These are phyloP conservation scores for Loriculus beryllinus DNA, from an alignment of 2,797 vertebrate genomes.

Conservation along the genomic window DNA sequence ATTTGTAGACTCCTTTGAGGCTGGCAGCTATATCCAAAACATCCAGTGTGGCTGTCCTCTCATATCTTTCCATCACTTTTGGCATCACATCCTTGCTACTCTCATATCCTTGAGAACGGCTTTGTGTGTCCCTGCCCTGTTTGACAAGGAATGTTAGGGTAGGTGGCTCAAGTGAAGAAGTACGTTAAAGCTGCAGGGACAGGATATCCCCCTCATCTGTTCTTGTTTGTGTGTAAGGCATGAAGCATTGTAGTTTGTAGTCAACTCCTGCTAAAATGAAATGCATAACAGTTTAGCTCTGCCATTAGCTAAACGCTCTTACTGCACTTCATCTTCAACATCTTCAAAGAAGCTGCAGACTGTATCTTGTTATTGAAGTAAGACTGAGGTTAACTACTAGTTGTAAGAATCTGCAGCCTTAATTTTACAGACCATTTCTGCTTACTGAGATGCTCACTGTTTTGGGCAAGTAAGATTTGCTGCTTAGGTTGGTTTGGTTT, in stretches of 20 bases:
- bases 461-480: neutral
- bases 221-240: neutral
- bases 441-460: neutral
- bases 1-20: neutral
- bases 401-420: neutral
- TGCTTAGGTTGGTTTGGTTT: neutral
- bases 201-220: neutral
- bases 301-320: neutral
- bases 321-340: neutral
- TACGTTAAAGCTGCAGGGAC: neutral
- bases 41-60: neutral
- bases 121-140: neutral
- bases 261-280: neutral
- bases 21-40: neutral
- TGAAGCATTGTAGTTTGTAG: neutral
- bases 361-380: neutral
- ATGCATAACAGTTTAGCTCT: neutral
- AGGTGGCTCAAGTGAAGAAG: neutral
- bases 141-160: neutral
- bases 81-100: neutral
- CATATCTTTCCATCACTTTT: neutral
- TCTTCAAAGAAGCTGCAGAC: neutral
- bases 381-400: neutral
- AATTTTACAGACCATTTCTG: neutral
- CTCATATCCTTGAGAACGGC: neutral